phyloP scores from a whole-genome alignment of 2,797 vertebrate genomes.

The Lophius americanus region DNA sequence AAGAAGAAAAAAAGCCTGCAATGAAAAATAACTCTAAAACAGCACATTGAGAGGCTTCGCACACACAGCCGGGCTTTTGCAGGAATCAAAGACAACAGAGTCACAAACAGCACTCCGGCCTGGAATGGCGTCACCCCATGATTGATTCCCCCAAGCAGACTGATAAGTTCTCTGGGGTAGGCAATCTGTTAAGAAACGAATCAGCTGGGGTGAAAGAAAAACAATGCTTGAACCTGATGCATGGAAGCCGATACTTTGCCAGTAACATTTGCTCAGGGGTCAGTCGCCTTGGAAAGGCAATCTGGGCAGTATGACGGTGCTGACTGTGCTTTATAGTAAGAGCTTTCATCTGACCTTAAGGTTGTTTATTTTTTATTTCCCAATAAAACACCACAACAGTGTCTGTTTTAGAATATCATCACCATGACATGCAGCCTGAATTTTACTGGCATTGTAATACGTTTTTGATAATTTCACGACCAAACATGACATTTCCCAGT shows the following conservation, averaged over 20 bases:
- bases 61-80: conserved; percentile 70
- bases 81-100: conserved; percentile 76
- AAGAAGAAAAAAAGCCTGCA: conserved; percentile 59
- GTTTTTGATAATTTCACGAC: conserved; percentile 36
- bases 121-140: conserved; percentile 73
- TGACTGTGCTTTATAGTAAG: conserved; percentile 64
- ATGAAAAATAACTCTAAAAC: conserved; percentile 77
- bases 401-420: conserved; percentile 30
- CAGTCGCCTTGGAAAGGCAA: conserved; percentile 73
- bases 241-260: conserved; percentile 70
- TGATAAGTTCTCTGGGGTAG: conserved; percentile 77
- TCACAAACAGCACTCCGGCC: conserved; percentile 74
- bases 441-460: conserved; percentile 31
- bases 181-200: conserved; percentile 75
- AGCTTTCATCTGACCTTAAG: conserved; percentile 32
- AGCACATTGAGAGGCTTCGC: conserved; percentile 73
- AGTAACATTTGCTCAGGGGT: conserved; percentile 73
- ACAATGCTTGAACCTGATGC: conserved; percentile 68
- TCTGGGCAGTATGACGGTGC: conserved; percentile 59
- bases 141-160: conserved; percentile 78
- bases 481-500: conserved; percentile 14
- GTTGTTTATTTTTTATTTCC: conserved; percentile 20
- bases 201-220: conserved; percentile 66
- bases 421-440: conserved; percentile 15
- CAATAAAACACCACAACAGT: conserved; percentile 30